These are phyloP conservation scores for Desmophyllum pertusum DNA, from an alignment of 92 coral and sea anemone genomes.

Conservation along the genomic window DNA sequence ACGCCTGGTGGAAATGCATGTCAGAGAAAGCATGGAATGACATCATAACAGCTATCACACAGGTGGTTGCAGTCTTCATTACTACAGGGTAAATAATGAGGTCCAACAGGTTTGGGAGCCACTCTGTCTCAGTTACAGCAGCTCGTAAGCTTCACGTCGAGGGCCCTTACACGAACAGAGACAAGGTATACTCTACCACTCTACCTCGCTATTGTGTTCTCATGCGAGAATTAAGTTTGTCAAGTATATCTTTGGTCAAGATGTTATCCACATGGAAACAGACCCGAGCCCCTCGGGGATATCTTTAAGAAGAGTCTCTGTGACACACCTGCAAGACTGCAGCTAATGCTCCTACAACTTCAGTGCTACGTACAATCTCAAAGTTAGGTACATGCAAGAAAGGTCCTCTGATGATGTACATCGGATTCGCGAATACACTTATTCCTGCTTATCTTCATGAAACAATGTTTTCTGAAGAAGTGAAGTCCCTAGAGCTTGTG, in stretches of 20 bases:
- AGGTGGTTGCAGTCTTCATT: slow-evolving; percentile 4
- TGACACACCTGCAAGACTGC: slow-evolving; percentile 4
- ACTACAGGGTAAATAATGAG: slow-evolving; percentile 16
- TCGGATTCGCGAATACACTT: background rate
- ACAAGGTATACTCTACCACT: slow-evolving; percentile 20
- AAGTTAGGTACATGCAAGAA: slow-evolving; percentile 18
- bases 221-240: slow-evolving; percentile 22
- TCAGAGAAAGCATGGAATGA: slow-evolving; percentile 14
- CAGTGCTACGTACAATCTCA: slow-evolving; percentile 17
- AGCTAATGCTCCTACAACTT: slow-evolving; percentile 17
- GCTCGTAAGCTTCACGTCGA: slow-evolving; percentile 19
- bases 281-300: slow-evolving; percentile 13
- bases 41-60: slow-evolving; percentile 13
- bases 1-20: slow-evolving; percentile 16
- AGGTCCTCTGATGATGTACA: slow-evolving; percentile 7
- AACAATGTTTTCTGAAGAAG: background rate
- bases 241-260: slow-evolving; percentile 16
- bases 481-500: slow-evolving; percentile 10
- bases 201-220: slow-evolving; percentile 17
- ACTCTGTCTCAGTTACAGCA: slow-evolving; percentile 6
- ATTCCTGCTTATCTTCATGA: background rate
- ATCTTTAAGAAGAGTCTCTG: slow-evolving; percentile 1
- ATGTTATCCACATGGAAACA: slow-evolving; percentile 21
- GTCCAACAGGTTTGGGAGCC: slow-evolving; percentile 14
- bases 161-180: slow-evolving; percentile 3